Conservation (phyloP, 37 sponge, comb jelly and placozoan genomes). For the Ephydatia muelleri region DNA sequence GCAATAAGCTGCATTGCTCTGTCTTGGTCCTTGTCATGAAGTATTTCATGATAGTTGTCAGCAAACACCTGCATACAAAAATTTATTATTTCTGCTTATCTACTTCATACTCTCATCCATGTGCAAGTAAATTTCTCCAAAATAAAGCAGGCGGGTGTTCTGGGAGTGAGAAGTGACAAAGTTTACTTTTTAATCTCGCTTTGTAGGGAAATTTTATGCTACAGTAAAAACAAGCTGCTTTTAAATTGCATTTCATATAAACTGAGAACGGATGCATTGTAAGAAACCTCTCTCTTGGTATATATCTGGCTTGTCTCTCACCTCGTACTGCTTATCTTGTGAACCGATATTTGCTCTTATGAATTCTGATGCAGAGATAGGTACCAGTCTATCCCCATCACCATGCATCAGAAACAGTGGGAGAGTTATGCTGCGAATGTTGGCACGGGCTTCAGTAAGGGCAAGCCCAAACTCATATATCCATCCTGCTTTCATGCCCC, state of each 20-base stretch:
- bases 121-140: too few species aligned
- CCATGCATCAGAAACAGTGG: constrained; percentile 69
- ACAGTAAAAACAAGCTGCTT: too few species aligned
- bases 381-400: constrained; percentile 50
- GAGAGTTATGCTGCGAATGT: constrained; percentile 15
- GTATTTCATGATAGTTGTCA: constrained; percentile 46
- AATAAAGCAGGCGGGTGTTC: too few species aligned
- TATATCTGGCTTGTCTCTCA: too few species aligned
- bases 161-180: too few species aligned
- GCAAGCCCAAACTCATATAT: neutral
- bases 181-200: too few species aligned
- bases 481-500: constrained; percentile 55
- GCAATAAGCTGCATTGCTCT: constrained; percentile 36
- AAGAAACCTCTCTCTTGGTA: too few species aligned
- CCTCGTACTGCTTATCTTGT: constrained; percentile 59
- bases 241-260: too few species aligned
- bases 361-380: constrained; percentile 58
- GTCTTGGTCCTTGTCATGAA: constrained; percentile 65
- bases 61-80: constrained; percentile 40
- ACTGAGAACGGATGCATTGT: too few species aligned
- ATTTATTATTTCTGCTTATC: too few species aligned
- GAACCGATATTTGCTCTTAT: constrained; percentile 21
- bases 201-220: too few species aligned
- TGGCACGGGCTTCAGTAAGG: constrained; percentile 7
- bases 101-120: too few species aligned